Conservation (phyloP, 2,113 vertebrate genomes). For the Gadus chalcogrammus region DNA sequence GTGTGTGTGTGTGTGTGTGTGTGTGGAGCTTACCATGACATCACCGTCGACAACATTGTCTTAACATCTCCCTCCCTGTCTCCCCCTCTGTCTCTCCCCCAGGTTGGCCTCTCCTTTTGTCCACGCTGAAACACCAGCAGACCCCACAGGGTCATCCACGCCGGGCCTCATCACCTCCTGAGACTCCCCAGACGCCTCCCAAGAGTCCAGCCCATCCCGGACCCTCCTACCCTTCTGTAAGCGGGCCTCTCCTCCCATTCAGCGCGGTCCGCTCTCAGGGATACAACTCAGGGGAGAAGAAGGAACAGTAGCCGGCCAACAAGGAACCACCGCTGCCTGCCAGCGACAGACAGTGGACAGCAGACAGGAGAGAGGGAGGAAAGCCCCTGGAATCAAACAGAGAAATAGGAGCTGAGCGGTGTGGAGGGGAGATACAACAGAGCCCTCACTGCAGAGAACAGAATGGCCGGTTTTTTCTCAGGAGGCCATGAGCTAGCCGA, state of each 20-base stretch:
- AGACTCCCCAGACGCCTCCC: conserved; percentile 35
- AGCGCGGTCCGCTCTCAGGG: conserved; percentile 35
- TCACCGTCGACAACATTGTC: too few relatives aligned
- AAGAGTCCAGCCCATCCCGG: conserved; percentile 13
- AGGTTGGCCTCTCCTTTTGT: not conserved
- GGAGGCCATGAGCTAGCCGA: conserved; percentile 39
- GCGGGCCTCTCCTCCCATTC: conserved; percentile 35
- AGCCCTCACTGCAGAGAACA: conserved; percentile 37
- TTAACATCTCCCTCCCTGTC: not conserved
- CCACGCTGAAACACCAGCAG: not conserved
- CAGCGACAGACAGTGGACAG: conserved; percentile 51
- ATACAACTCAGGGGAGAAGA: conserved; percentile 57
- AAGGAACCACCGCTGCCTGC: conserved; percentile 56
- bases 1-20: too few relatives aligned
- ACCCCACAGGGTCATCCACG: not conserved
- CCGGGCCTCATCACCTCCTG: conserved; percentile 21
- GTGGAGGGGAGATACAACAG: conserved; percentile 7
- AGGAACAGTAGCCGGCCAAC: conserved; percentile 57
- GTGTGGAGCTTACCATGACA: too few relatives aligned
- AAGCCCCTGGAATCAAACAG: conserved; percentile 12
- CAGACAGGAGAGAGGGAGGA: conserved; percentile 33
- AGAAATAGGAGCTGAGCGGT: not conserved
- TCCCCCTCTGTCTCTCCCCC: not conserved
- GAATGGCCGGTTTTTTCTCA: conserved; percentile 28
- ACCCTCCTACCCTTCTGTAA: conserved; percentile 44